These are phyloP conservation scores for Platysternon megacephalum DNA, from an alignment of 2,113 vertebrate species.

Conservation along the genomic window DNA sequence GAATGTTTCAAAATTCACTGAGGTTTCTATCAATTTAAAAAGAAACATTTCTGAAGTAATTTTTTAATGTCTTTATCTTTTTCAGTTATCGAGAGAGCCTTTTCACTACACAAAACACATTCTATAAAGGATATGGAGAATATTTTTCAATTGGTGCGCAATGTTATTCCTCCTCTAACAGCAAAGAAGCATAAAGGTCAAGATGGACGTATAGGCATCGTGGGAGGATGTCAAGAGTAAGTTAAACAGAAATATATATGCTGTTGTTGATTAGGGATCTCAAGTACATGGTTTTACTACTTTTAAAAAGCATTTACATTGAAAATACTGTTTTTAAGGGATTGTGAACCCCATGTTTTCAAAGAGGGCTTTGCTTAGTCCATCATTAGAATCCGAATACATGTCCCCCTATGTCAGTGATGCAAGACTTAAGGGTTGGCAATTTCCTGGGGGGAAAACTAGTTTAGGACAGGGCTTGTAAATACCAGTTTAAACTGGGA, in stretches of 20 bases:
- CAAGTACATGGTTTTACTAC: neutral
- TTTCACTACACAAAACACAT: slow-evolving; percentile 78
- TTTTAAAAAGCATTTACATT: neutral
- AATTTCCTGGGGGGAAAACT: neutral
- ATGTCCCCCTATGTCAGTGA: neutral
- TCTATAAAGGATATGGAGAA: slow-evolving; percentile 87
- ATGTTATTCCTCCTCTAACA: slow-evolving; percentile 87
- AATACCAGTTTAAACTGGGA: neutral
- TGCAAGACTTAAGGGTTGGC: neutral
- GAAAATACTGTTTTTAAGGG: neutral
- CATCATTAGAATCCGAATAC: neutral
- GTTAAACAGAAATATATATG: slow-evolving; percentile 54
- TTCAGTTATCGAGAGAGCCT: slow-evolving; percentile 88
- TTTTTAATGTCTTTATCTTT: slow-evolving; percentile 54
- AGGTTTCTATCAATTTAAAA: neutral
- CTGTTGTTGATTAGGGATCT: neutral
- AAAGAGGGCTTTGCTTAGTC: neutral
- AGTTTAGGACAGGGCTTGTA: neutral
- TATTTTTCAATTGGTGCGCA: slow-evolving; percentile 86
- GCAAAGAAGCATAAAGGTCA: slow-evolving; percentile 95
- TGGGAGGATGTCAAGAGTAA: slow-evolving; percentile 97
- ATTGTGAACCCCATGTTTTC: neutral
- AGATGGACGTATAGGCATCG: slow-evolving; percentile 91
- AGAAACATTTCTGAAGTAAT: slow-evolving; percentile 9
- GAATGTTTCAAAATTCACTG: slow-evolving; percentile 8